Base-by-base conservation (phyloP, 2,888 invertebrate species). In the Ennomos erosarius region DNA sequence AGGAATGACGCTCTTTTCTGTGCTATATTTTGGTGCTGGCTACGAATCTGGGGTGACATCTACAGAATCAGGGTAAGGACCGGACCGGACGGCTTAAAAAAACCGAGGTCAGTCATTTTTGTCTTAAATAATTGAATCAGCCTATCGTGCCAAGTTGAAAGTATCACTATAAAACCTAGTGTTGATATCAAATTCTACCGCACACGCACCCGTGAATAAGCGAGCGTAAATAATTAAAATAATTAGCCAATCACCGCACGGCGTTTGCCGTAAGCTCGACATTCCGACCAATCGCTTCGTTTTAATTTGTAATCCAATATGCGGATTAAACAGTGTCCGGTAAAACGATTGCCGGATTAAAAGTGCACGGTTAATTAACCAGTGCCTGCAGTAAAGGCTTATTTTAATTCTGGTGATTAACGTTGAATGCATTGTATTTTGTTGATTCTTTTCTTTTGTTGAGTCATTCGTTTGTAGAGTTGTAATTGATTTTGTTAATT, bases 291-390 rank as follows among this genome's bases (percentile, higher is more conserved):
- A 62, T 67, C 58, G 46, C 12, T 35, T 39, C 46, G 46, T 51
- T 49, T 59, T 49, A 55, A 53, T 55, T 47, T 51, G 52, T 33
- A 38, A 43, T 58, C 48, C 52, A 49, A 49, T 51, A 53, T 55
- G 47, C 11, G 55, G 50, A 55, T 58, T 57, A 56, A 51, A 59
- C 62, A 54, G 65, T 54, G 64, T 64, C 65, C 63, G 66, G 62
- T 69, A 69, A 69, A 69, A 66, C 68, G 62, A 50, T 50, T 44
- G 56, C 64, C 54, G 81, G 84, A 84, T 85, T 85, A 80, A 85
- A 84, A 83, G 73, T 76, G 69, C 75, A 77, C 84, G 78, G 82
- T 80, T 81, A 83, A 84, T 84, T 79, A 78, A 74, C 79, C 62
- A 61, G 68, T 62, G 74, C 68, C 71, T 67, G 61, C 68, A 64